These are phyloP conservation scores for Pseudochirops cupreus DNA, from an alignment of 2,797 vertebrate genomes.

Conservation along the genomic window DNA sequence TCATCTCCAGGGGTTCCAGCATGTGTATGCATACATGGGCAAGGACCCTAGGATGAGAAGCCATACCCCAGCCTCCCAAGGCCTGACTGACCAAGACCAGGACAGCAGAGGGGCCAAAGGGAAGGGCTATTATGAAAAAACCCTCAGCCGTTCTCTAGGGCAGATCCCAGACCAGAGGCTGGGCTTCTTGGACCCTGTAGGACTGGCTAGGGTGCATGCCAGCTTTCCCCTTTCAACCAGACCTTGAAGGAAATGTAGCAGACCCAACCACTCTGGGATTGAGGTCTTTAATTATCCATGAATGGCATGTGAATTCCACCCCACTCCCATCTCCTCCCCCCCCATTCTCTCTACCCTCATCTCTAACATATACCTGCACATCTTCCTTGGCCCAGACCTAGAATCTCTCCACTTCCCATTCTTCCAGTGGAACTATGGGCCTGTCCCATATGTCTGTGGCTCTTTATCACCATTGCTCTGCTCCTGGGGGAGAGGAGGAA, in stretches of 20 bases:
- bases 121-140: slow-evolving; percentile 32
- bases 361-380: too few relatives aligned
- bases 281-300: not conserved
- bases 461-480: not conserved
- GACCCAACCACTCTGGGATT: not conserved
- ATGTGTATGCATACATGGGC: slow-evolving; percentile 29
- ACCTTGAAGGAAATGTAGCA: slow-evolving; percentile 30
- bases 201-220: not conserved
- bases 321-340: not conserved
- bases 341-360: not conserved
- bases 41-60: slow-evolving; percentile 61
- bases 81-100: not conserved
- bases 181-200: not conserved
- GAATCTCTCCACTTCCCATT: not conserved
- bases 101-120: not conserved
- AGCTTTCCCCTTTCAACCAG: not conserved
- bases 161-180: not conserved
- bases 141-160: not conserved
- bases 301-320: not conserved
- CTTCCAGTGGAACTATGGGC: not conserved
- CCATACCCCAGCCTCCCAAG: slow-evolving; percentile 55
- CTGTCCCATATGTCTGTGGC: slow-evolving; percentile 9
- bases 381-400: not conserved
- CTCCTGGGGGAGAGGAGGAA: slow-evolving; percentile 51
- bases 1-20: not conserved